These are phyloP conservation scores for Vespertilio murinus DNA, from an alignment of 2,797 vertebrate genomes.

Conservation along the genomic window DNA sequence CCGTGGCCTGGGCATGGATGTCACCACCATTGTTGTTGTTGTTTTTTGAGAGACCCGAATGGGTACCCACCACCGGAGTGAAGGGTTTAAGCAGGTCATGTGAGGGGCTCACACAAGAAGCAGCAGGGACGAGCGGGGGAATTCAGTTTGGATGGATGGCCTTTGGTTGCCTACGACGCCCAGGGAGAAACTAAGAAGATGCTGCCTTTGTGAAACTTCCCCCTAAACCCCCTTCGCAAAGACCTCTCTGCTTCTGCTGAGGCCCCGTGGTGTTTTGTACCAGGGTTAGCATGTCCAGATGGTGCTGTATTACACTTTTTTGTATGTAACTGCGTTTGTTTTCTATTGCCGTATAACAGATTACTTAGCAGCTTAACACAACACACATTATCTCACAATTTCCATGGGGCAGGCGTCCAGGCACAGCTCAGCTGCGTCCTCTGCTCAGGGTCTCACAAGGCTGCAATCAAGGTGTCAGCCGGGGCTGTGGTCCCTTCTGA, in stretches of 20 bases:
- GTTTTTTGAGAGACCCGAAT: not conserved
- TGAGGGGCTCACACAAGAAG: not conserved
- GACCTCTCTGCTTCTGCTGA: not conserved
- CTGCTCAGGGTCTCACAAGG: conserved; percentile 32
- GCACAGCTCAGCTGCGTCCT: not conserved
- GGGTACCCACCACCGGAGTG: not conserved
- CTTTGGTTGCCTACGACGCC: not conserved
- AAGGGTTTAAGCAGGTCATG: not conserved
- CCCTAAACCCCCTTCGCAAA: not conserved
- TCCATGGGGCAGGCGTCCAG: conserved; percentile 42
- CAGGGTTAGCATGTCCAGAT: not conserved
- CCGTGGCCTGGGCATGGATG: not conserved
- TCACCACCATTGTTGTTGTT: not conserved
- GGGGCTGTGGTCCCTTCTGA: conserved; percentile 54
- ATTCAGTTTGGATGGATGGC: not conserved
- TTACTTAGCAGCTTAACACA: conserved; percentile 44
- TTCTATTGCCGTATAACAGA: conserved; percentile 40
- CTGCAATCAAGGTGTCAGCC: conserved; percentile 48
- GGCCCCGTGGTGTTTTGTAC: not conserved
- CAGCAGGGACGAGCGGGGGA: accelerated
- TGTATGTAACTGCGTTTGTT: not conserved
- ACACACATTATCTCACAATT: conserved; percentile 40
- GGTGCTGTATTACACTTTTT: not conserved
- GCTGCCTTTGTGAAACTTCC: not conserved
- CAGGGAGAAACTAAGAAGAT: not conserved